These are phyloP conservation scores for Macropus fuliginosus DNA, from an alignment of 2,797 vertebrate genomes.

Conservation along the genomic window DNA sequence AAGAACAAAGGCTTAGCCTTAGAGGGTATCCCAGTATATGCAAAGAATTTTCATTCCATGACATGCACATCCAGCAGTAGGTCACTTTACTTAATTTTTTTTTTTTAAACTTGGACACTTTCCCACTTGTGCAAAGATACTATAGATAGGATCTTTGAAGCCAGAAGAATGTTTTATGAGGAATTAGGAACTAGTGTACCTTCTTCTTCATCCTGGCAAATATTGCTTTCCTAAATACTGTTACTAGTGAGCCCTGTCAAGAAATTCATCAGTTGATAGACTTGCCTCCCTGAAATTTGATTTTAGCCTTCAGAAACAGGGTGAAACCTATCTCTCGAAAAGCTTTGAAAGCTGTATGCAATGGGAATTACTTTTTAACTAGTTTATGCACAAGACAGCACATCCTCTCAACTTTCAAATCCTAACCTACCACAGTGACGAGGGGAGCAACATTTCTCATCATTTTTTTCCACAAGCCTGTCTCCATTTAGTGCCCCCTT, in stretches of 20 bases:
- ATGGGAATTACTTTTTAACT: constrained; percentile 40
- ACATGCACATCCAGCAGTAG: neutral
- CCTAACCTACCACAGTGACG: neutral
- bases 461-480: constrained; percentile 15
- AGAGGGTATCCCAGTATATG: neutral
- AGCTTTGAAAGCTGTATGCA: constrained; percentile 1
- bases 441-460: constrained; percentile 17
- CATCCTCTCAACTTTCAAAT: constrained; percentile 38
- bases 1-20: neutral
- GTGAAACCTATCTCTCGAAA: constrained; percentile 10
- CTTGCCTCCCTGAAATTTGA: constrained; percentile 35
- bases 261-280: constrained; percentile 55
- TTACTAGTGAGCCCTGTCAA: constrained; percentile 43
- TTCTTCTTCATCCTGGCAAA: constrained; percentile 39
- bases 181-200: constrained; percentile 33
- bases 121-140: neutral
- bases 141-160: constrained; percentile 39
- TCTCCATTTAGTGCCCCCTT: neutral
- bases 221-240: neutral
- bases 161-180: constrained; percentile 37
- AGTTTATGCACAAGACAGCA: constrained; percentile 21
- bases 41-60: neutral
- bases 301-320: neutral
- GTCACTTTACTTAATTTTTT: constrained; percentile 50
- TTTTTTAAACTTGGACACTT: constrained; percentile 58